Conservation (phyloP, 1,140 invertebrate species). For the Alviniconcha marisindica region DNA sequence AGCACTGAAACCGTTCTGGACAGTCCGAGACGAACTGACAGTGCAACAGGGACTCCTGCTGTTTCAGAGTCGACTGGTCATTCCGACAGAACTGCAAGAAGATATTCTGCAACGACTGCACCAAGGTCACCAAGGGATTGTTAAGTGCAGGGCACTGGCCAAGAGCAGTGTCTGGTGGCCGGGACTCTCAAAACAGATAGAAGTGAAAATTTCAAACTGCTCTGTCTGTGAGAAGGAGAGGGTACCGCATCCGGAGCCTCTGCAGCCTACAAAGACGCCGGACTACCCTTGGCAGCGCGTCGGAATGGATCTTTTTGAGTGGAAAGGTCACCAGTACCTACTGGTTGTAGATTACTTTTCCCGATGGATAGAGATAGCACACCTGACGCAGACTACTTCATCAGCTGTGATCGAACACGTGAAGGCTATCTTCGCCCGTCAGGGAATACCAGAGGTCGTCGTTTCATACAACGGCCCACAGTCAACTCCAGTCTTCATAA, state of each 20-base stretch:
- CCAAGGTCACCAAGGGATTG: not conserved
- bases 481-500: no score
- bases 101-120: not conserved
- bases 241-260: not conserved
- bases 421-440: not conserved
- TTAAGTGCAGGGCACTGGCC: slow-evolving; percentile 9
- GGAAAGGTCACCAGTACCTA: not conserved
- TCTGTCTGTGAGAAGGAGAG: slow-evolving; percentile 22
- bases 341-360: not conserved
- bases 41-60: no score
- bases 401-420: not conserved
- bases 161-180: slow-evolving; percentile 1
- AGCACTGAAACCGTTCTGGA: not conserved
- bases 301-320: slow-evolving; percentile 7
- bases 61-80: no score
- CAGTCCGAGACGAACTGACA: not conserved
- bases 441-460: slow-evolving; percentile 1
- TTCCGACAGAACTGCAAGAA: not conserved
- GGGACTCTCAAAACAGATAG: slow-evolving; percentile 10
- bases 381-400: not conserved
- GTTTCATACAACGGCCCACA: not conserved
- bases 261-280: slow-evolving; percentile 4
- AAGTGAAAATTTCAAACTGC: slow-evolving; percentile 8
- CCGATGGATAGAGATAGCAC: not conserved
- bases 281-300: slow-evolving; percentile 18